Evolutionary conservation across 2,888 invertebrate species (phyloP).

Genomic region (Pseudeuparius sepicola): DNA sequence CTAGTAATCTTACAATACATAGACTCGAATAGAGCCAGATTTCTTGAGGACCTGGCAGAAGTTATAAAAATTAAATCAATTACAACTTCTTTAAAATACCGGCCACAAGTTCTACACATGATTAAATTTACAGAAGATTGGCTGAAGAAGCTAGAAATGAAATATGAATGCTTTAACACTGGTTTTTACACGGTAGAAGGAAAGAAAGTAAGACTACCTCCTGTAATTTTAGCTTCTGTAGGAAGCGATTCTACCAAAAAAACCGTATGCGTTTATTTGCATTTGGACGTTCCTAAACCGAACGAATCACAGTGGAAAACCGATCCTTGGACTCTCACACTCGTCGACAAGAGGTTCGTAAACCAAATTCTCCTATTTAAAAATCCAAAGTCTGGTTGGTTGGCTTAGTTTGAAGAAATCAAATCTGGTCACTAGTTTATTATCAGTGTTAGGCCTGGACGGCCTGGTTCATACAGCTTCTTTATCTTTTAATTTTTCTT

Average conservation of each 20-base stretch:
- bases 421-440: too few relatives aligned
- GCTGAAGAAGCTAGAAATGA: conserved; percentile 36
- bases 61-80: conserved; percentile 36
- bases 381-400: too few relatives aligned
- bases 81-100: conserved; percentile 31
- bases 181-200: conserved; percentile 32
- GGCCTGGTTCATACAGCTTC: too few relatives aligned
- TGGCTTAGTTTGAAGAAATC: too few relatives aligned
- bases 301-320: conserved; percentile 32
- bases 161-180: conserved; percentile 37
- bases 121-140: conserved; percentile 36
- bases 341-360: conserved; percentile 30
- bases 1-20: conserved; percentile 37
- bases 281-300: conserved; percentile 38
- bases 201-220: conserved; percentile 34
- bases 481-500: too few relatives aligned
- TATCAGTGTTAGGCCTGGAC: too few relatives aligned
- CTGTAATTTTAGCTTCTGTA: conserved; percentile 35
- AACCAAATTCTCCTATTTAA: too few relatives aligned
- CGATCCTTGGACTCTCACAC: conserved; percentile 38
- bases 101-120: conserved; percentile 31
- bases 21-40: conserved; percentile 33
- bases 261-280: conserved; percentile 38
- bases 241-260: conserved; percentile 33
- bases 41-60: conserved; percentile 32